These are phyloP conservation scores for Lutraria lutraria DNA, from an alignment of 2,888 invertebrate genomes.

Conservation along the genomic window DNA sequence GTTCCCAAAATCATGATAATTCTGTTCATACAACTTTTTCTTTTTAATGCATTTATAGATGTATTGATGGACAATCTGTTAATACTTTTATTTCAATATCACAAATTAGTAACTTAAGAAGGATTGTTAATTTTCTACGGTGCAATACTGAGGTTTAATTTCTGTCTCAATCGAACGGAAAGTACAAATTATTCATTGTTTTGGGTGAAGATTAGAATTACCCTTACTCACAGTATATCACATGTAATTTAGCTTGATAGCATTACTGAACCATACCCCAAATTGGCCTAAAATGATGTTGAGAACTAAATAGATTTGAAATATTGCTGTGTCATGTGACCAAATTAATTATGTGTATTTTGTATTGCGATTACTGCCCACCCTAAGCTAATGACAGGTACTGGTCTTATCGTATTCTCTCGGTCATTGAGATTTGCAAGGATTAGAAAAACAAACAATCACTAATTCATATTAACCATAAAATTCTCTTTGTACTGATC, in stretches of 20 bases:
- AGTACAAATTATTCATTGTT: not conserved
- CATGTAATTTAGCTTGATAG: not conserved
- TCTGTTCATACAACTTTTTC: too few relatives aligned
- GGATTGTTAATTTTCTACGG: too few relatives aligned
- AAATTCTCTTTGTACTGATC: conserved; percentile 45
- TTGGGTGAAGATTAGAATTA: not conserved
- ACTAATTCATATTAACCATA: conserved; percentile 19
- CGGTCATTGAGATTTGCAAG: conserved; percentile 47
- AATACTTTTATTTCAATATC: too few relatives aligned
- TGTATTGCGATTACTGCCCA: conserved; percentile 9
- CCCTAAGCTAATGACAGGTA: conserved; percentile 4
- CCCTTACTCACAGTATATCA: not conserved
- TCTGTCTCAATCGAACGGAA: too few relatives aligned
- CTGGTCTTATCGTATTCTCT: conserved; percentile 24
- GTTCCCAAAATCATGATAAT: too few relatives aligned
- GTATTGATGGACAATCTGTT: too few relatives aligned
- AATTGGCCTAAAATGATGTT: conserved; percentile 3
- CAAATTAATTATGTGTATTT: conserved; percentile 20
- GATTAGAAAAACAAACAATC: conserved; percentile 61
- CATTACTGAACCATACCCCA: not conserved
- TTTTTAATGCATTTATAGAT: too few relatives aligned
- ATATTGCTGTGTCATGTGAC: conserved; percentile 3
- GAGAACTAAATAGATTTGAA: conserved; percentile 12
- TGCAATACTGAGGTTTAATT: too few relatives aligned
- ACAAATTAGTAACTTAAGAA: too few relatives aligned